Conservation (phyloP, 2,797 vertebrate genomes). For the Natrix natrix region DNA sequence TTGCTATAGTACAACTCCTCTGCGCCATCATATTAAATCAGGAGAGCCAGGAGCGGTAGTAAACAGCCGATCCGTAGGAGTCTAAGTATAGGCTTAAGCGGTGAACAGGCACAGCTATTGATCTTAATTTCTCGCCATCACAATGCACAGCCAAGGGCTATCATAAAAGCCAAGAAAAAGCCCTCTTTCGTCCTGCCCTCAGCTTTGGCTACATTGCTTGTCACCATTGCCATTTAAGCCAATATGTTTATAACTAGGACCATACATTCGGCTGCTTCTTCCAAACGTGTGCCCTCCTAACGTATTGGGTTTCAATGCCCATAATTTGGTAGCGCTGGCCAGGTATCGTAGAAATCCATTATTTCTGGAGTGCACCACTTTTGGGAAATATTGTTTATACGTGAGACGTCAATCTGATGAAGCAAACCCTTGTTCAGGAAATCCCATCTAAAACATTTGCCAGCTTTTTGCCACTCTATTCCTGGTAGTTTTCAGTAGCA, state of each 20-base stretch:
- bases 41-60: neutral
- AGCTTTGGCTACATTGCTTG: neutral
- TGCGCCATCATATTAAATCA: neutral
- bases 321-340: neutral
- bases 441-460: neutral
- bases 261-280: neutral
- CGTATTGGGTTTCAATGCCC: neutral
- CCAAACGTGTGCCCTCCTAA: neutral
- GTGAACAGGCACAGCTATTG: too few relatives aligned
- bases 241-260: neutral
- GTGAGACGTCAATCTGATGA: too few relatives aligned
- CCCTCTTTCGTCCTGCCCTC: neutral
- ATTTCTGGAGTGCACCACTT: neutral
- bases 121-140: neutral
- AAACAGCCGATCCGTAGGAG: neutral
- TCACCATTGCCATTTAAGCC: neutral
- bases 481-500: neutral
- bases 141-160: neutral
- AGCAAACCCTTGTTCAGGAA: neutral
- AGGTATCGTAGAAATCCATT: neutral
- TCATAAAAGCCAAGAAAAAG: neutral
- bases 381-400: neutral
- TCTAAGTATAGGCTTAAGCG: neutral
- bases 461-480: neutral
- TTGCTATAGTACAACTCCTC: constrained; percentile 17